Evolutionary conservation across 2,113 vertebrate genomes (phyloP), one percentile per base, ranked within the genome.

Genomic region (Bettongia penicillata): DNA sequence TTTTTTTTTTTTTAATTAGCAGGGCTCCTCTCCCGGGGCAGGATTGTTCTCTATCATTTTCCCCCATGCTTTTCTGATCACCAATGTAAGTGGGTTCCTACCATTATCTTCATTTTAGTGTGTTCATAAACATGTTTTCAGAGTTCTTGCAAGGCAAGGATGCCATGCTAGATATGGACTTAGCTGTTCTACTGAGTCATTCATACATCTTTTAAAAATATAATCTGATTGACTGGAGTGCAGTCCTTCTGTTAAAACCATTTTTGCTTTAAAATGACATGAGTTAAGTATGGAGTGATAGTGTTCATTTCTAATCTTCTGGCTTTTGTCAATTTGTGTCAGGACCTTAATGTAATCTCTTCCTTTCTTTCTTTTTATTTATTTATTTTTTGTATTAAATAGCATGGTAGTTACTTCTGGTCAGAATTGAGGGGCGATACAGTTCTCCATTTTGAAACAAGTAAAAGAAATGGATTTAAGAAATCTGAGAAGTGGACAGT

Each of bases 271-370:
- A 96, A 43, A 97, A 97, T 93, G 52, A 89, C 95, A 95, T 96
- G 93, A 96, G 91, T 97, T 94, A 47, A 52, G 93, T 89, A 94
- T 90, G 9, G 92, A 94, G 91, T 90, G 91, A 92, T 92, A 95
- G 92, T 95, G 93, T 95, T 98, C 91, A 91, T 95, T 97, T 96
- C 77, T 89, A 96, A 98, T 97, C 93, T 53, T 97, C 97, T 97
- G 96, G 94, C 55, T 98, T 97, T 94, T 97, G 97, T 98, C 97
- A 98, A 97, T 96, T 92, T 96, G 68, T 93, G 91, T 97, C 95
- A 98, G 91, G 47, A 97, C 26, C 55, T 91, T 96, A 96, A 92
- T 95, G 92, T 90, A 5, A 96, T 97, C 96, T 98, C 97, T 97
- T 57, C 55, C 91, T 49, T 94, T 96, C 93, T 98, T 92, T 77